Conservation (phyloP, 2,113 vertebrate genomes). For the Solea solea region DNA sequence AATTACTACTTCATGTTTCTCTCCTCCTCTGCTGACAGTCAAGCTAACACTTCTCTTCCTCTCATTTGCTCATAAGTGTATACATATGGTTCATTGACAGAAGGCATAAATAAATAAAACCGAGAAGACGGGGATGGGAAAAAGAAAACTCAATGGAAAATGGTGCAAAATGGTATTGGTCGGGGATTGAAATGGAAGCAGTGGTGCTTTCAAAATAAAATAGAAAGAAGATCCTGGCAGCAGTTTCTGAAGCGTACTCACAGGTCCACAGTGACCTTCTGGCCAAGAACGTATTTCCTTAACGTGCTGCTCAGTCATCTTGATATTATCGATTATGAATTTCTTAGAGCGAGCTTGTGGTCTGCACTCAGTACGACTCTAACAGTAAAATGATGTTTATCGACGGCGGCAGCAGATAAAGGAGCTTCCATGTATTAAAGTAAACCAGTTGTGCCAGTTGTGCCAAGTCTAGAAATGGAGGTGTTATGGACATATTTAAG, state of each 20-base stretch:
- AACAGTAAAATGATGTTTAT: neutral
- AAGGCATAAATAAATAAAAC: slow-evolving; percentile 26
- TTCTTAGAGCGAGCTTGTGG: neutral
- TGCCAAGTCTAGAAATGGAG: too few species aligned
- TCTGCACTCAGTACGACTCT: neutral
- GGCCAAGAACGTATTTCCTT: neutral
- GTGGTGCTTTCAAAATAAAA: slow-evolving; percentile 22
- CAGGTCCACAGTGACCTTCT: slow-evolving; percentile 31
- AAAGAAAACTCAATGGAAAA: neutral
- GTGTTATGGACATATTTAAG: neutral
- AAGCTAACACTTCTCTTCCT: slow-evolving; percentile 8
- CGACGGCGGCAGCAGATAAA: neutral
- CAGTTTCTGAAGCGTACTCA: slow-evolving; percentile 14
- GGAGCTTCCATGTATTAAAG: neutral
- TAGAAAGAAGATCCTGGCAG: slow-evolving; percentile 18
- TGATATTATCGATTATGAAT: slow-evolving; percentile 3
- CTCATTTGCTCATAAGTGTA: slow-evolving; percentile 29
- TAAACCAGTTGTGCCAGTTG: too few species aligned
- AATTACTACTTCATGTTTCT: neutral
- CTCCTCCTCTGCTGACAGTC: neutral
- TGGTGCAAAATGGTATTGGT: neutral
- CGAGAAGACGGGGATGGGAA: neutral
- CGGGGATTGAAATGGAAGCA: too few species aligned
- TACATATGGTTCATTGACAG: slow-evolving; percentile 10
- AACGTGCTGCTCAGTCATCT: neutral